Conservation (phyloP, 2,113 vertebrate species). For the Poeciliopsis turrubarensis region DNA sequence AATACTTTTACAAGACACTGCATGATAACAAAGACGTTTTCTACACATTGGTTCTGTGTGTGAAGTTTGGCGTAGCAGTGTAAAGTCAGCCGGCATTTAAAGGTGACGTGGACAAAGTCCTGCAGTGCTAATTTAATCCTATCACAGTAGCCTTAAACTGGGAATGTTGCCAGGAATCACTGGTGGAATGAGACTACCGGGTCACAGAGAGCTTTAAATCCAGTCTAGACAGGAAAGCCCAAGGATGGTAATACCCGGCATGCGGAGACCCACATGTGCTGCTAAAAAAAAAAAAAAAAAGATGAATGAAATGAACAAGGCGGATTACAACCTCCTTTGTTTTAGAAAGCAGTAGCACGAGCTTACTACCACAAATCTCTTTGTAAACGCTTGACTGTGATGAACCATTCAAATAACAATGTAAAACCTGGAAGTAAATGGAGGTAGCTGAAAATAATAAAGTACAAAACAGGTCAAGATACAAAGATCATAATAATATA, state of each 20-base stretch:
- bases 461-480: not conserved
- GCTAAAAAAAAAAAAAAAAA: not conserved
- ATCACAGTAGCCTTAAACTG: conserved; percentile 41
- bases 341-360: not conserved
- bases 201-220: conserved; percentile 58
- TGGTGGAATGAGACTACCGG: conserved; percentile 38
- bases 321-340: not conserved
- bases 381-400: not conserved
- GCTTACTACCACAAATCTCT: not conserved
- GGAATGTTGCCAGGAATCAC: conserved; percentile 54
- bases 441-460: not conserved
- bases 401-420: not conserved
- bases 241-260: conserved; percentile 34
- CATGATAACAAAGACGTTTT: not conserved
- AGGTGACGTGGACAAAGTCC: not conserved
- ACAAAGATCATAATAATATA: not conserved
- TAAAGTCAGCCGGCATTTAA: not conserved
- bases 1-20: not conserved
- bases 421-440: not conserved
- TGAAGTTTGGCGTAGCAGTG: not conserved
- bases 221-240: conserved; percentile 62
- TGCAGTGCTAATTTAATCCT: conserved; percentile 37
- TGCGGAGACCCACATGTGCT: conserved; percentile 19
- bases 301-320: conserved; percentile 14
- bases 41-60: not conserved